These are phyloP conservation scores for Spodoptera frugiperda DNA, from an alignment of 1,140 invertebrate genomes.

Conservation along the genomic window DNA sequence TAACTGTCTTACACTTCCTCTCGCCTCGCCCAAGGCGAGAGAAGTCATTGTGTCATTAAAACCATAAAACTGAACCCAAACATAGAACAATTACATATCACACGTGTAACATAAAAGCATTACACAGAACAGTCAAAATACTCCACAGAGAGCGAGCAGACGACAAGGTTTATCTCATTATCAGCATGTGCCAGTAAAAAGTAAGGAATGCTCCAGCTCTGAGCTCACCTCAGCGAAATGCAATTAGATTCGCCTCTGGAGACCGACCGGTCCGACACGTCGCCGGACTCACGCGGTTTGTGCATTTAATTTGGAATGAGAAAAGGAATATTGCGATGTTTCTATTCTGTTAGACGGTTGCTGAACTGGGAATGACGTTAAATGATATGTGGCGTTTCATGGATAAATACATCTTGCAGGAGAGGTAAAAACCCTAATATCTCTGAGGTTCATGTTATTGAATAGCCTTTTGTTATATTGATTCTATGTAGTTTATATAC, in stretches of 20 bases:
- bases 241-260: slow-evolving; percentile 83
- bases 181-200: slow-evolving; percentile 73
- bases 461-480: too few species aligned
- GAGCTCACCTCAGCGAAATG: slow-evolving; percentile 83
- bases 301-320: background rate
- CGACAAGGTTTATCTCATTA: slow-evolving; percentile 61
- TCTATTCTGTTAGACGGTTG: too few species aligned
- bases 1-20: too few species aligned
- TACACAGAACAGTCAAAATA: background rate
- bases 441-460: too few species aligned
- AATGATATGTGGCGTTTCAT: too few species aligned
- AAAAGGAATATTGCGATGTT: background rate
- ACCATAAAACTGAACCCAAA: too few species aligned
- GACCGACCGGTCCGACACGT: slow-evolving; percentile 64
- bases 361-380: too few species aligned
- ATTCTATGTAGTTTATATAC: too few species aligned
- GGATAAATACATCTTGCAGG: too few species aligned
- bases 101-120: background rate
- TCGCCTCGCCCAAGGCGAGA: too few species aligned
- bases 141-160: slow-evolving; percentile 4
- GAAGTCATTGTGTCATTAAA: too few species aligned
- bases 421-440: too few species aligned
- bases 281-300: background rate
- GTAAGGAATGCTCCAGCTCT: slow-evolving; percentile 67
- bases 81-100: background rate